Base-by-base conservation (phyloP, 2,113 vertebrate species). In the Polypterus bichir region DNA sequence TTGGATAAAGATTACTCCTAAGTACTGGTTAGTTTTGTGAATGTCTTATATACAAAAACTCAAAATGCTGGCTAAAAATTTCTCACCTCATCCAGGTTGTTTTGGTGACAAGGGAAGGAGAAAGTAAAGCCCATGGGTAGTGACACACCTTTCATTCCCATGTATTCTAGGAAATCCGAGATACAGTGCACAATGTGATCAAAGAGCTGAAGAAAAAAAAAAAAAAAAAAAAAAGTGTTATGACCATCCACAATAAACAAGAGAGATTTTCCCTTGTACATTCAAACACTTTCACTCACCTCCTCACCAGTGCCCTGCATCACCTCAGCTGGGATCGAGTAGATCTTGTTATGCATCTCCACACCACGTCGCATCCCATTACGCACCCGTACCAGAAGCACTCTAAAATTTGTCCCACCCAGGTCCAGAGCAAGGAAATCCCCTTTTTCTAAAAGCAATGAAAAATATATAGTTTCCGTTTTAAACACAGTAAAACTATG, bases 311-410 rank as follows among this genome's bases (percentile, higher is more conserved):
- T 95, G 48, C 96, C 93, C 5, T 95, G 92, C 90, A 92, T 95
- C 67, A 78, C 74, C n/a, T 97, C 93, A 71, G 87, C 81, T 0
- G 95, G 91, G 69, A 99, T 94, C 52, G 80, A 74, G 72, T 99
- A 99, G 82, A 98, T 97, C 83, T 99, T 99, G 65, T 97, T 93
- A 73, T 97, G 92, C 92, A 97, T 95, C 67, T 94, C 92, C 4
- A 95, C 94, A 0, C 80, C 89, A 0, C 81, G 87, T 59, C 77
- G 77, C 68, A 85, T 91, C 60, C 87, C 91, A 0, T 79, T 88
- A 46, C 85, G 79, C 46, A 98, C 80, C 0, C 85, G 86, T 49
- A 97, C 94, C 66, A 99, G 80, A 61, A 99, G 78, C 71, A 99
- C 96, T 0, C 95, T 87, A 84, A 99, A 99, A 60, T 91, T 98